Evolutionary conservation across 2,888 invertebrate species (phyloP), one percentile per base, ranked within the genome.

Genomic region (Eulithis testata): DNA sequence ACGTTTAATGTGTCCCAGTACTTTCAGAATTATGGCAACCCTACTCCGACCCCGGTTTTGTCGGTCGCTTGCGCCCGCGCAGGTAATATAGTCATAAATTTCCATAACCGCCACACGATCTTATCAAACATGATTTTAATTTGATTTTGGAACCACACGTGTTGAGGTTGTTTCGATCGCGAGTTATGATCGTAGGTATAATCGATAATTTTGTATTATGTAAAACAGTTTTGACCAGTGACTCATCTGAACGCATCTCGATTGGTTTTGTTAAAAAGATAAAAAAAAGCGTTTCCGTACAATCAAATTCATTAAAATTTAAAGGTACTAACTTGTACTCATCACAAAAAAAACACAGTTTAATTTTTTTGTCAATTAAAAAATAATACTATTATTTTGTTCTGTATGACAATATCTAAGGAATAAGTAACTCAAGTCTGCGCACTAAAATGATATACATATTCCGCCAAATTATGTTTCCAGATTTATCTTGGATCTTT

Each of bases 61-160:
- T 89, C 86, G 86, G 87, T 73, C 63, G 63, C 65, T 65, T 90
- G 92, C 91, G 90, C 88, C 81, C 77, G 90, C 89, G 90, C 92
- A 92, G 91, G 92, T 93, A 93, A 93, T 93, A 93, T 92, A 93
- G 93, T 92, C 93, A 93, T 92, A 93, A 93, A 93, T 93, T 92
- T 91, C 90, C 91, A 92, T 93, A 93, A 92, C 92, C 90, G 91
- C 91, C 92, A 91, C 88, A 91, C 91, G 93, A 93, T 93, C 90
- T 92, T 93, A 93, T 93, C 92, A 91, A 91, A 91, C 90, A 91
- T 90, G 91, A 91, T 91, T 93, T 93, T 92, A 93, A 93, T 93
- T 93, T 92, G 93, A 92, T 93, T 92, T 90, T 77, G 87, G 89
- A 90, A 78, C 92, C 92, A 90, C 92, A 92, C 91, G 91, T 91